Evolutionary conservation across 2,888 invertebrate species (phyloP).

Genomic region (Erebia palarica): DNA sequence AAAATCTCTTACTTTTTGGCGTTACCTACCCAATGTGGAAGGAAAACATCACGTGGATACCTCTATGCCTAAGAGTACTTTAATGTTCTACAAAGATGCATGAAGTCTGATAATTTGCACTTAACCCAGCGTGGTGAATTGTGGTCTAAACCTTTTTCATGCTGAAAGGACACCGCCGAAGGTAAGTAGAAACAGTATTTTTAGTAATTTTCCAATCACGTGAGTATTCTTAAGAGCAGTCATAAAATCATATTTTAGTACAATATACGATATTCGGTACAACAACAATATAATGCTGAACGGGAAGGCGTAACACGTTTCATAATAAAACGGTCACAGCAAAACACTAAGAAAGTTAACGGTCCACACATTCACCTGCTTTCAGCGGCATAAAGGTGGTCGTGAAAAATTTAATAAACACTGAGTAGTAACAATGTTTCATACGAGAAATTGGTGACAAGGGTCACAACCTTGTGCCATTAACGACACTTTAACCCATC

Average conservation of each 20-base stretch:
- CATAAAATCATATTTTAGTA: slow-evolving; percentile 17
- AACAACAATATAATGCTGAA: slow-evolving; percentile 20
- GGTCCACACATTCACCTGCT: slow-evolving; percentile 36
- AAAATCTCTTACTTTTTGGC: too few species aligned
- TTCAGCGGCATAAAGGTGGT: slow-evolving; percentile 35
- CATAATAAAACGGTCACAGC: slow-evolving; percentile 34
- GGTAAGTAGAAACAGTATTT: too few species aligned
- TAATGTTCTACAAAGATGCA: too few species aligned
- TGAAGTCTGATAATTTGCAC: too few species aligned
- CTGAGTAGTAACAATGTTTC: slow-evolving; percentile 40
- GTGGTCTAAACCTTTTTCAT: too few species aligned
- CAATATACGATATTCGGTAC: slow-evolving; percentile 5
- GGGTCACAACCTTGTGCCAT: slow-evolving; percentile 21
- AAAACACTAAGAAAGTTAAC: slow-evolving; percentile 33
- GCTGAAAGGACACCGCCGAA: too few species aligned
- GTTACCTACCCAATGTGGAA: too few species aligned
- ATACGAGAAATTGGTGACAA: slow-evolving; percentile 34
- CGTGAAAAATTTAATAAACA: slow-evolving; percentile 44
- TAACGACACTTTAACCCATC: slow-evolving; percentile 23
- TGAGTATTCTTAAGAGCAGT: slow-evolving; percentile 7
- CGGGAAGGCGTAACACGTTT: slow-evolving; percentile 20
- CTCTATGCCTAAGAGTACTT: too few species aligned
- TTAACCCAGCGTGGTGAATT: too few species aligned
- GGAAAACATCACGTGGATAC: too few species aligned
- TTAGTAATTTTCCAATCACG: neutral